Evolutionary conservation across 2,113 vertebrate species (phyloP), one percentile per base, ranked within the genome.

Genomic region (Stigmatopora nigra): DNA sequence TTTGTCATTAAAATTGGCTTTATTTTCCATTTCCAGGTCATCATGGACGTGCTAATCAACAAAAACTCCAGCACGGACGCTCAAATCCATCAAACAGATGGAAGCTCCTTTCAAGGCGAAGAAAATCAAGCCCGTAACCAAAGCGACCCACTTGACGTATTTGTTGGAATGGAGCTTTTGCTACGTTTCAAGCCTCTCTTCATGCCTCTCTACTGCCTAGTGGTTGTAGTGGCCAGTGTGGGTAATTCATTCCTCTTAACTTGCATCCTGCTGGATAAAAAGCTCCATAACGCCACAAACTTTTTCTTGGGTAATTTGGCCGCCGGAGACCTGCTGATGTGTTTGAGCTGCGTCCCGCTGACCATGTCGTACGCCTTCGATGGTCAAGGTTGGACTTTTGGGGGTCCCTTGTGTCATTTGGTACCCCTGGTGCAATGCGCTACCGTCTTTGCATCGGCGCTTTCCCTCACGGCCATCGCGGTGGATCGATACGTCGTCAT

Each of bases 271-370:
- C 66, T 67, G 0, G 90, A 92, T 80, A 89, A 89, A 76, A 92
- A 91, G 65, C 89, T 92, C 44, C 91, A 92, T 85, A 92, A 91
- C 8, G 88, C 89, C 76, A 91, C 90, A 68, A 91, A 92, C 79
- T 78, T 92, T 78, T 92, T 92, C 80, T 89, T 92, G 0, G 91
- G 91, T 9, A 92, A 92, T 80, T 75, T 92, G 22, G 88, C 91
- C 1, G 87, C 85, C 0, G 87, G 89, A 3, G 91, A 92, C 81
- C 83, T 92, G 68, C 82, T 92, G 64, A 92, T 92, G 91, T 92
- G 90, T 61, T 77, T 92, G 73, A 89, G 85, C 71, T 92, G 91
- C 10, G 88, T 91, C 46, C 91, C 91, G 0, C 79, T 91, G 62
- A 92, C 91, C 2, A 87, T 80, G 17, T 92, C 91, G 0, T 92